phyloP scores from a whole-genome alignment of 1,140 invertebrate genomes.

The roundworm (Caenorhabditis elegans) region WBcel235 BX284602.5:5954001-5954500 shows the following conservation, averaged over 20 bases:
- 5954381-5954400: constrained; percentile 86
- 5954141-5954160: constrained; percentile 73
- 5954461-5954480: constrained; percentile 35
- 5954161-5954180: constrained; percentile 94
- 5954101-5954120: constrained; percentile 54
- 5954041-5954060: constrained; percentile 54
- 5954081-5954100: constrained; percentile 56
- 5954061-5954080: constrained; percentile 52
- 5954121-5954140: constrained; percentile 63
- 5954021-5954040: constrained; percentile 33
- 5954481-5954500: background rate
- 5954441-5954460: constrained; percentile 93
- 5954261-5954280: constrained; percentile 75
- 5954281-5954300: constrained; percentile 78
- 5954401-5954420: constrained; percentile 86
- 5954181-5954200: constrained; percentile 86
- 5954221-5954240: constrained; percentile 87
- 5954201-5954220: constrained; percentile 98
- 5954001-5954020: constrained; percentile 28
- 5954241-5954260: constrained; percentile 73
- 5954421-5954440: constrained; percentile 91
- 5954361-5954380: constrained; percentile 93
- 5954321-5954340: constrained; percentile 89
- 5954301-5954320: constrained; percentile 94
- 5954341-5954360: constrained; percentile 91